Evolutionary conservation across 2,797 vertebrate genomes (phyloP).

Genomic region (Helarctos malayanus): DNA sequence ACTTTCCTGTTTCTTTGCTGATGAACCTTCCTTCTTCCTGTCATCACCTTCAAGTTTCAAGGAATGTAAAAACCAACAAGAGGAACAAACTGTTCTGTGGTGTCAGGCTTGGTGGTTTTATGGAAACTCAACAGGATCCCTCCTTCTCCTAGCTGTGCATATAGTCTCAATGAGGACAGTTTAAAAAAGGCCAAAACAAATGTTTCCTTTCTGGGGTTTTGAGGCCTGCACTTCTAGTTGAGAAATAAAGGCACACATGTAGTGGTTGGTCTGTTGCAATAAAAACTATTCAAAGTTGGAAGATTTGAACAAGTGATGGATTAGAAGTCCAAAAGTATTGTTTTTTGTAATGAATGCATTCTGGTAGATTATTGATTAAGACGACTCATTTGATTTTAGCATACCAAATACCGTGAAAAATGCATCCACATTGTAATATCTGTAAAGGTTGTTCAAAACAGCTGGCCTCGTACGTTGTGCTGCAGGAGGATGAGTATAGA

Average conservation of each 20-base stretch:
- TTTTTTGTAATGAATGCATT: not conserved
- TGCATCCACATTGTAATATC: not conserved
- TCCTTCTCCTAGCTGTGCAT: conserved; percentile 81
- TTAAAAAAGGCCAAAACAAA: conserved; percentile 88
- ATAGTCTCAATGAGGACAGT: conserved; percentile 78
- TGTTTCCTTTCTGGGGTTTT: conserved; percentile 88
- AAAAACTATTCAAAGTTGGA: conserved; percentile 79
- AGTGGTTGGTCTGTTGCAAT: conserved; percentile 80
- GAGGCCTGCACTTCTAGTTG: conserved; percentile 81
- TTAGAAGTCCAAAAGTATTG: not conserved
- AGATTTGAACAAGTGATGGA: conserved; percentile 65
- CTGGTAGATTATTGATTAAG: conserved; percentile 12
- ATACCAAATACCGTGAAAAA: not conserved
- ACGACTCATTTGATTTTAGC: not conserved
- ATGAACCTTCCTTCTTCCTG: conserved; percentile 82
- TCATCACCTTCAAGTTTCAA: conserved; percentile 76
- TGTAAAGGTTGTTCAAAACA: not conserved
- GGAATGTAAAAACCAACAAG: conserved; percentile 75
- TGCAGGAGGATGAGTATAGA: not conserved
- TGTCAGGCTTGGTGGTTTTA: conserved; percentile 76
- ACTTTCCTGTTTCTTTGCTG: conserved; percentile 78
- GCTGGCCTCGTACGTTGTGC: not conserved
- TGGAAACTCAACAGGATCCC: conserved; percentile 84
- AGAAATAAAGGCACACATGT: conserved; percentile 85
- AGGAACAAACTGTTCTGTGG: conserved; percentile 87